Evolutionary conservation across 2,113 vertebrate species (phyloP).

Genomic region (Smithornis capensis): DNA sequence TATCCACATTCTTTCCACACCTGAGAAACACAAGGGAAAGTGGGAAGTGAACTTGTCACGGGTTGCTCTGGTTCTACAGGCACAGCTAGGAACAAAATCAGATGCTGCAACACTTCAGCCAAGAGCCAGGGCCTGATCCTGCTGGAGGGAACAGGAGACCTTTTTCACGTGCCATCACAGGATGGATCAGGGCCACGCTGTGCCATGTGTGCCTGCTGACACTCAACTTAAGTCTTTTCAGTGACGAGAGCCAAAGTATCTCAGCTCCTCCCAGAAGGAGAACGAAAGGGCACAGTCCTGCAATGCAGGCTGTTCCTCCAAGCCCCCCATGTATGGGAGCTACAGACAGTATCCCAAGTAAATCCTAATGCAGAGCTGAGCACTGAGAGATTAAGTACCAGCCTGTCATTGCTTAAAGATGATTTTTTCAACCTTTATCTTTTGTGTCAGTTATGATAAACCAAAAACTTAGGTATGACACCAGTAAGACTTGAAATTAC

Average conservation of each 20-base stretch:
- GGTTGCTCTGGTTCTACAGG: not conserved
- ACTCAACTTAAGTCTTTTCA: not conserved
- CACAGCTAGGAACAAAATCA: not conserved
- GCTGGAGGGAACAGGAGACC: not conserved
- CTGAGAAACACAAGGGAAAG: not conserved
- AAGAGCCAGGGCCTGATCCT: not conserved
- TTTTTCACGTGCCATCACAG: rapidly evolving
- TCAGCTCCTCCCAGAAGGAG: not conserved
- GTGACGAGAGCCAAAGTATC: not conserved
- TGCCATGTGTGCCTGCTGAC: not conserved
- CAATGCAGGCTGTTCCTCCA: not conserved
- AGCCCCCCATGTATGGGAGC: rapidly evolving
- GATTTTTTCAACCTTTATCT: not conserved
- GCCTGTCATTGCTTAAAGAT: not conserved
- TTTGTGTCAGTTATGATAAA: not conserved
- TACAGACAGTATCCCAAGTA: not conserved
- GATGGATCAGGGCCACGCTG: not conserved
- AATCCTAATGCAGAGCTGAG: not conserved
- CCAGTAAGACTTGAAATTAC: not conserved
- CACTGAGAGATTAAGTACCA: not conserved
- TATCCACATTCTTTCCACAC: not conserved
- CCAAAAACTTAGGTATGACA: not conserved
- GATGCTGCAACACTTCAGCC: rapidly evolving
- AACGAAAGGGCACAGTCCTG: not conserved
- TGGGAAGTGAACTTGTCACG: rapidly evolving